Percentiles rank a stretch among this genome's conserved stretches.
Conservation (phyloP, 1,140 invertebrate genomes). For the Notospermus geniculatus region DNA sequence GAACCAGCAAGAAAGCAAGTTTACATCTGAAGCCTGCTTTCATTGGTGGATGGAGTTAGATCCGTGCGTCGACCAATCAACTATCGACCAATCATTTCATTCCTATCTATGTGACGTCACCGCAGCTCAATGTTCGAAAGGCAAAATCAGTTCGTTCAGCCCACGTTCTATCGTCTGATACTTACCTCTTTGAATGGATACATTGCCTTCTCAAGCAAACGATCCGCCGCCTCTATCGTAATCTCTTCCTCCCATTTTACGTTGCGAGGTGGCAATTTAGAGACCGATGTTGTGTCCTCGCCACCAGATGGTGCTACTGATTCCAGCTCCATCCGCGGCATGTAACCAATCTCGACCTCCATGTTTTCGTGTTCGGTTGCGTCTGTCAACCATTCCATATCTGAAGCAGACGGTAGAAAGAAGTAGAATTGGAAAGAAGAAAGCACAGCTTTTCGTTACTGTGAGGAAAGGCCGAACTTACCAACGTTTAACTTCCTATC, state of each 20-base stretch:
- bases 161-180: neutral
- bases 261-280: neutral
- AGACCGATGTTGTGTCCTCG: neutral
- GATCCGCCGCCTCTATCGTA: slow-evolving; percentile 10
- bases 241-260: slow-evolving; percentile 28
- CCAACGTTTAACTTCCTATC: slow-evolving; percentile 32
- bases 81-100: no score
- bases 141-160: no score
- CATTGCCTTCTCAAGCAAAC: slow-evolving; percentile 21
- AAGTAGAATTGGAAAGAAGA: neutral
- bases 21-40: no score
- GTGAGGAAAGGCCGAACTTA: slow-evolving; percentile 8
- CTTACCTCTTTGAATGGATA: slow-evolving; percentile 35
- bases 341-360: slow-evolving; percentile 34
- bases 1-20: no score
- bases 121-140: no score
- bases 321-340: slow-evolving; percentile 25
- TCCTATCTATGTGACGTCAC: no score
- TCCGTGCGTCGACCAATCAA: no score
- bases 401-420: slow-evolving; percentile 11
- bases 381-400: slow-evolving; percentile 33
- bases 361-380: slow-evolving; percentile 20
- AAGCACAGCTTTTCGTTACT: neutral
- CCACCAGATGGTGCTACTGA: slow-evolving; percentile 12
- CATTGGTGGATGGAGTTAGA: no score